phyloP scores from a whole-genome alignment of 2,797 vertebrate genomes.

The Crypturellus tataupa region DNA sequence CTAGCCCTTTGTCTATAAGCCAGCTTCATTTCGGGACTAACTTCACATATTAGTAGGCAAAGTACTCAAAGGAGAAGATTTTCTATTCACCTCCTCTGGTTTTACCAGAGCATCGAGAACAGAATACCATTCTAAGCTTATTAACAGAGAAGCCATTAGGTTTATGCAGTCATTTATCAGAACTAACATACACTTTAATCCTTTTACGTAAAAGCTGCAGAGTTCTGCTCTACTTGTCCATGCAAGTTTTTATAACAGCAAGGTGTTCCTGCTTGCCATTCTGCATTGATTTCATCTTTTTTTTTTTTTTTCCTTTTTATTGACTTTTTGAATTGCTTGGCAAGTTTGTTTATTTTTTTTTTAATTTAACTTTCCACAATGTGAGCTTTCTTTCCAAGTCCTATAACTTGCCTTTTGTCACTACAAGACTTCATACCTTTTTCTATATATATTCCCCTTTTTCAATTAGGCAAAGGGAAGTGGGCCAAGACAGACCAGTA shows the following conservation, averaged over 20 bases:
- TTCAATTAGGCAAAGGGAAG: not conserved
- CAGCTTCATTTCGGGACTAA: not conserved
- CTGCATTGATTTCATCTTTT: not conserved
- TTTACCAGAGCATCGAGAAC: not conserved
- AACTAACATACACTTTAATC: not conserved
- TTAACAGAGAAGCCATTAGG: not conserved
- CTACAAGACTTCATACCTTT: not conserved
- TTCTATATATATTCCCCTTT: not conserved
- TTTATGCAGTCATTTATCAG: not conserved
- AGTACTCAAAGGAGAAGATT: not conserved
- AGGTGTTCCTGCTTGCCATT: not conserved
- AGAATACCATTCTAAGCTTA: not conserved
- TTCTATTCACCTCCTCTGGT: not conserved
- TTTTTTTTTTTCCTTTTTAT: not conserved
- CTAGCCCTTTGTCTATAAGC: not conserved
- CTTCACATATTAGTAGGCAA: not conserved
- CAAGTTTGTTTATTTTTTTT: not conserved
- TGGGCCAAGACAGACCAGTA: not conserved
- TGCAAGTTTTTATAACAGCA: not conserved
- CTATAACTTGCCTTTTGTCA: not conserved
- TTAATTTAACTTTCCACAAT: not conserved
- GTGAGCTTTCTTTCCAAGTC: not conserved
- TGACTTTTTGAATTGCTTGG: not conserved
- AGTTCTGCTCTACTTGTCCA: not conserved
- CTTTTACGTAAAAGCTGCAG: not conserved